Evolutionary conservation across 2,113 vertebrate species (phyloP).

Genomic region (Petrocephalus microphthalmus): DNA sequence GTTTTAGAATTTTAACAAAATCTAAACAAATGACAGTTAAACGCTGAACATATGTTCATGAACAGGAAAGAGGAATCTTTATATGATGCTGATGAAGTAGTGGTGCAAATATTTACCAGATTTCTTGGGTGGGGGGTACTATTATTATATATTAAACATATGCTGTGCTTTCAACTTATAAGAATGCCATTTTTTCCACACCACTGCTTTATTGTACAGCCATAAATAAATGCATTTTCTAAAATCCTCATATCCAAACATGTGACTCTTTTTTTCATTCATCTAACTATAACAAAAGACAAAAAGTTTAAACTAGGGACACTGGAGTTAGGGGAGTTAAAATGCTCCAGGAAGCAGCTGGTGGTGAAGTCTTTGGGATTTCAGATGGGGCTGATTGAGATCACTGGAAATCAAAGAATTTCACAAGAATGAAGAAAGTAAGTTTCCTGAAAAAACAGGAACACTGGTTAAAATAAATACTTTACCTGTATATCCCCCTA

Average conservation of each 20-base stretch:
- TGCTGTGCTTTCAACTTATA: conserved; percentile 45
- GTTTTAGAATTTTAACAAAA: background rate
- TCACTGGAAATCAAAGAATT: conserved; percentile 31
- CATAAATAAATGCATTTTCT: conserved; percentile 19
- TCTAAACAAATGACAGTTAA: background rate
- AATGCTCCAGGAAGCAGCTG: background rate
- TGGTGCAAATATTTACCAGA: conserved; percentile 34
- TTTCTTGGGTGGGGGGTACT: conserved; percentile 54
- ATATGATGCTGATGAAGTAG: background rate
- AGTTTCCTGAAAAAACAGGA: background rate
- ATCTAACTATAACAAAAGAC: background rate
- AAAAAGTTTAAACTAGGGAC: background rate
- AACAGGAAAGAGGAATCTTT: background rate
- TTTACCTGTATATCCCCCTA: background rate
- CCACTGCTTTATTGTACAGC: conserved; percentile 28
- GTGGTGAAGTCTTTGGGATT: background rate
- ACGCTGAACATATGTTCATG: background rate
- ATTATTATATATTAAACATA: conserved; percentile 37
- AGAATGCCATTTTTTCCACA: conserved; percentile 48
- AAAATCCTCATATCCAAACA: conserved; percentile 10
- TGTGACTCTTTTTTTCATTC: background rate
- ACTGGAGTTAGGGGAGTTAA: background rate
- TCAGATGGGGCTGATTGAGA: background rate
- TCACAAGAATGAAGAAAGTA: conserved; percentile 32
- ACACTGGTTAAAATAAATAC: background rate